These are phyloP conservation scores for Crotalus viridis DNA, from an alignment of 2,113 vertebrate genomes.

Conservation along the genomic window DNA sequence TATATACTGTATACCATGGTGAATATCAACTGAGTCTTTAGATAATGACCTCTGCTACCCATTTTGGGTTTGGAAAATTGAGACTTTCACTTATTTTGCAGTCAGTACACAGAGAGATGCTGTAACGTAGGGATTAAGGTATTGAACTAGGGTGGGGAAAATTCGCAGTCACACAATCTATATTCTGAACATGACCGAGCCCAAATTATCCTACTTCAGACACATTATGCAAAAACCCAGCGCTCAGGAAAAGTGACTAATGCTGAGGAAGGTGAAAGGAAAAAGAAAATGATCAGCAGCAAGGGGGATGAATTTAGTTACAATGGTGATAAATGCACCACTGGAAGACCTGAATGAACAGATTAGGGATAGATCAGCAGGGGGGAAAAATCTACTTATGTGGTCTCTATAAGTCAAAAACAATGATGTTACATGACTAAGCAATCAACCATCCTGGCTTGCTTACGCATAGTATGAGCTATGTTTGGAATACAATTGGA, in stretches of 20 bases:
- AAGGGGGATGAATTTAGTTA: not conserved
- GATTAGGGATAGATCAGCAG: not conserved
- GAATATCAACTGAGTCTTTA: not conserved
- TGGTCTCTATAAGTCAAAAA: not conserved
- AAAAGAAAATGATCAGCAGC: not conserved
- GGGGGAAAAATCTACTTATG: not conserved
- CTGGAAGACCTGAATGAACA: not conserved
- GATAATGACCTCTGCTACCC: not conserved
- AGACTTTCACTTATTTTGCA: not conserved
- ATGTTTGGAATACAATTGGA: not conserved
- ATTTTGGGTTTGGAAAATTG: not conserved
- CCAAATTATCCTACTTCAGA: not conserved
- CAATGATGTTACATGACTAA: not conserved
- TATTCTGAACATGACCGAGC: not conserved
- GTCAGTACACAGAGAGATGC: not conserved
- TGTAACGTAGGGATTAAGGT: not conserved
- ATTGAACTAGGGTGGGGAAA: not conserved
- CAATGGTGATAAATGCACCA: not conserved
- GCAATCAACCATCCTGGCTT: not conserved
- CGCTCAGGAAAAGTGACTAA: not conserved
- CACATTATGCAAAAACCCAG: not conserved
- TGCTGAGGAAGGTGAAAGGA: not conserved
- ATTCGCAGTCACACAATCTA: not conserved
- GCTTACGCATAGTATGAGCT: not conserved
- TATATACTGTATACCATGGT: not conserved